Base-by-base conservation (phyloP, 2,888 invertebrate genomes). In the Hecatera dysodea region DNA sequence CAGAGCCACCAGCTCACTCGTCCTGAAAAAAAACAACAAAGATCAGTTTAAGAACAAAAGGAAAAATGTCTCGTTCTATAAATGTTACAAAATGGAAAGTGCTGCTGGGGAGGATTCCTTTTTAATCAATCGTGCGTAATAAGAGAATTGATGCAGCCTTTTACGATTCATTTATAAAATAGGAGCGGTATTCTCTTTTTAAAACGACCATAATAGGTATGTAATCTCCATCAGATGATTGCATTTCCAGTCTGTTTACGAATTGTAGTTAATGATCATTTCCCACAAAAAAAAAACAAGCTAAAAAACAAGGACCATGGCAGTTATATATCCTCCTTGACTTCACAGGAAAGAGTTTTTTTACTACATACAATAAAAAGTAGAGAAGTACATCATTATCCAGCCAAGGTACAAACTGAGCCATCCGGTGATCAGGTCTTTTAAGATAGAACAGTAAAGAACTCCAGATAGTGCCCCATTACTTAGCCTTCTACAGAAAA, bases 1-100 rank as follows among this genome's bases (percentile, higher is more conserved):
- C 80, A 98, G 94, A 24, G 98, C 98, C 84, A 98, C 97, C 89
- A 98, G 96, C 94, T 98, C 98, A 89, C 98, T 98, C 68, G 98
- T 98, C 93, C 98, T 98, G 96, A 0, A 93, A 93, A 78, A 88
- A 89, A 7, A 36, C 15, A 44, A 17, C n/a, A 1, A 36, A 22
- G 22, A 24, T 69, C 17, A 36, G 33, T 19, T 29, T 27, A 17
- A 9, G 5, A 48, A 2, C 24, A 15, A 52, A 17, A 1, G 24
- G 19, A 27, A 24, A 24, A 15, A 1, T n/a, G n/a, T 50, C 17
- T 27, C 24, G 1, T 7, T 50, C 6, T 24, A 52, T 19, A 19
- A 52, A 52, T 52, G 15, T 8, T 52, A 52, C 0, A 52, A 27
- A 52, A 52, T 52, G 17, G 9, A 29, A 29, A 9, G 27, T 1